Evolutionary conservation across 1,140 invertebrate species (phyloP).

Genomic region (Tigriopus japonicus): DNA sequence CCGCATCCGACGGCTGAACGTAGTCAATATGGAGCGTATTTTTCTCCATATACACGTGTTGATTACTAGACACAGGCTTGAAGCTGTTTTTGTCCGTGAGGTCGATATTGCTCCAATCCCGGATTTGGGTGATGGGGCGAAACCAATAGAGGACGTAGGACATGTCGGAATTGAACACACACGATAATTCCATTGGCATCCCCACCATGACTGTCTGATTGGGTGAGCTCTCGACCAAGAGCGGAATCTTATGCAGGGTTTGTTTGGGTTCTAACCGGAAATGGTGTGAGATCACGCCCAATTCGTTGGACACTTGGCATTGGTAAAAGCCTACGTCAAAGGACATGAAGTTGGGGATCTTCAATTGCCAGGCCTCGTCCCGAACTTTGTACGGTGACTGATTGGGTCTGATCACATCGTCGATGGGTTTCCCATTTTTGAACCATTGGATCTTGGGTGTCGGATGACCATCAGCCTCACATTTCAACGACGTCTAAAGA

Average conservation of each 20-base stretch:
- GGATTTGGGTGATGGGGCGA: slow-evolving; percentile 3
- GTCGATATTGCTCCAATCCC: background rate
- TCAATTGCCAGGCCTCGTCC: slow-evolving; percentile 12
- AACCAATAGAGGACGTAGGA: background rate
- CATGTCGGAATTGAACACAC: slow-evolving; percentile 16
- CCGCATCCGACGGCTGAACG: background rate
- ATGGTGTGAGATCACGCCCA: slow-evolving; percentile 53
- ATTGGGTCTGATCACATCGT: slow-evolving; percentile 15
- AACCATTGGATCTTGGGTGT: slow-evolving; percentile 55
- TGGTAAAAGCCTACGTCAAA: slow-evolving; percentile 64
- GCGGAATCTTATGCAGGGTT: slow-evolving; percentile 28
- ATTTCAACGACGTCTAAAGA: background rate
- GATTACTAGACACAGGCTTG: background rate
- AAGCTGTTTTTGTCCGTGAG: background rate
- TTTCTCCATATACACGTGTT: background rate
- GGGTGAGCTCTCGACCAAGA: background rate
- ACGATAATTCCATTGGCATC: slow-evolving; percentile 14
- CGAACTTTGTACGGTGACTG: slow-evolving; percentile 2
- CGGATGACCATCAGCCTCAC: background rate
- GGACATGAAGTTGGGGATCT: slow-evolving; percentile 19
- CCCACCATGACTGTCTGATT: slow-evolving; percentile 5
- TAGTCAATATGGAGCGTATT: background rate
- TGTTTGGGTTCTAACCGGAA: slow-evolving; percentile 50
- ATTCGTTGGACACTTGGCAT: slow-evolving; percentile 54
- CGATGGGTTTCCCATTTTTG: slow-evolving; percentile 42